Base-by-base conservation (phyloP, 2,797 vertebrate species). In the Coccyzus lansbergi region DNA sequence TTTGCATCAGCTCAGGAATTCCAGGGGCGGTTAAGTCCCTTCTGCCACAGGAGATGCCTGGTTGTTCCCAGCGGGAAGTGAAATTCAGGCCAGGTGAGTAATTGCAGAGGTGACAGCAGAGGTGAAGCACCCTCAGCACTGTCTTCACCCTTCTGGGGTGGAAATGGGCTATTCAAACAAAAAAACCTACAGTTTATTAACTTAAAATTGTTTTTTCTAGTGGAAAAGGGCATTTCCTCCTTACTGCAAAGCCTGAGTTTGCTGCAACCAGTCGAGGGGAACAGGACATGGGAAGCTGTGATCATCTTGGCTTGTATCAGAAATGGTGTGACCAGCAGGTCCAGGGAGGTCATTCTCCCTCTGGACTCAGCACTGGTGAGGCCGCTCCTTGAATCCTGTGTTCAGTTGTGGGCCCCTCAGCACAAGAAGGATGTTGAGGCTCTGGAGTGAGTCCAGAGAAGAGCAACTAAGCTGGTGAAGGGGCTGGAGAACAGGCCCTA, bases 221-320 rank as follows among this genome's bases (percentile, higher is more conserved):
- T 4, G 1, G 40, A 29, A 55, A 83, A 63, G 44, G 24, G 28
- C 29, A 22, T 93, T 94, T 84, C 92, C 74, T 90, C 40, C 7
- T 3, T 69, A 53, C 62, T 71, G 65, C 53, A 62, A 83, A 75
- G 26, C n/a, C 46, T 4, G 0, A 0, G 2, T 5, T 65, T 4
- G 13, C 72, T 26, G 53, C 40, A 40, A 15, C 25, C 0, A 1
- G 36, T 9, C 5, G 6, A 59, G n/a, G 56, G 76, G 48, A 64
- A 24, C 2, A 12, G 40, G 22, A n/a, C 5, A 3, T 0, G 2
- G 56, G 17, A 33, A 38, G 58, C n/a, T 11, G n/a, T 1, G 4
- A 6, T 31, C 9, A n/a, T n/a, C n/a, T n/a, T n/a, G n/a, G n/a
- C n/a, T n/a, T n/a, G n/a, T n/a, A n/a, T n/a, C n/a, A n/a, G n/a